Conservation (phyloP, 1,140 invertebrate species). For the Calliphora vicina region DNA sequence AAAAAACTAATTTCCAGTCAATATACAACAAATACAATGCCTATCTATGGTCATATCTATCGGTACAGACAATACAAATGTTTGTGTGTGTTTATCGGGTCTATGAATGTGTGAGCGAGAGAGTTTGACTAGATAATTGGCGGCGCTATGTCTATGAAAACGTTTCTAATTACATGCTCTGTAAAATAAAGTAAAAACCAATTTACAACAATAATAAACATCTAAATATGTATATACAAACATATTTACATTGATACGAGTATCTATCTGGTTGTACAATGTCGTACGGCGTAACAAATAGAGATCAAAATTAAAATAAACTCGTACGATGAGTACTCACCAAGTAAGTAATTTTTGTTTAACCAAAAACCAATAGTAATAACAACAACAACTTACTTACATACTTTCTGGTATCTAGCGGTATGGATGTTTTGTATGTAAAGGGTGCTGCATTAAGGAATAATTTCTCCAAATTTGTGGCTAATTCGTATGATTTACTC, state of each 20-base stretch:
- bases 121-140: background rate
- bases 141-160: conserved; percentile 32
- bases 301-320: conserved; percentile 7
- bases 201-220: conserved; percentile 28
- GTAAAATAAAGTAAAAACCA: conserved; percentile 24
- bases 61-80: background rate
- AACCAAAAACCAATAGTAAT: background rate
- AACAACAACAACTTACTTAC: background rate
- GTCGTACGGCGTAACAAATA: background rate
- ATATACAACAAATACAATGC: background rate
- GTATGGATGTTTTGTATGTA: background rate
- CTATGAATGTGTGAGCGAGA: background rate
- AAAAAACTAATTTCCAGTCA: background rate
- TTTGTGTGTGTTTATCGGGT: background rate
- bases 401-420: background rate
- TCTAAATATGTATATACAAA: too few relatives aligned
- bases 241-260: too few relatives aligned
- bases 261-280: too few relatives aligned
- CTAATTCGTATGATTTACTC: too few relatives aligned
- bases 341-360: background rate
- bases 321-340: background rate
- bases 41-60: background rate
- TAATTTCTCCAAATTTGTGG: background rate
- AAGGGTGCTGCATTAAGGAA: background rate
- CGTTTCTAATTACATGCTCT: conserved; percentile 26